Base-by-base conservation (phyloP, 1,140 invertebrate species). In the Pectinophora gossypiella region DNA sequence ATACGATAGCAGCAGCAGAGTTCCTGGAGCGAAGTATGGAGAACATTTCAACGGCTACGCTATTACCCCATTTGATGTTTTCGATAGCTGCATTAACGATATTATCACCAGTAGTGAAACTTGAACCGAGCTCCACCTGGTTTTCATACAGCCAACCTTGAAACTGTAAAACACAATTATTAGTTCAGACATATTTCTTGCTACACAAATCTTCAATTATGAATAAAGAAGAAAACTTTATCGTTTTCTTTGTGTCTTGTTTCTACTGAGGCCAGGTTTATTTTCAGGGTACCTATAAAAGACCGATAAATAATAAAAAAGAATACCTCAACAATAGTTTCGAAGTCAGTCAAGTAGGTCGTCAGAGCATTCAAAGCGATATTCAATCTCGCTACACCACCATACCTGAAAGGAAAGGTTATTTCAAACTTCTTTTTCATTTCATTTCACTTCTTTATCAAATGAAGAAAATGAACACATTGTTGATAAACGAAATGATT, bases 31-130 rank as follows among this genome's bases (percentile, higher is more conserved):
- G 47, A 3, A 79, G 50, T 12, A 47, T 58, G 1, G 48, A 42
- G 21, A 71, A 56, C 10, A 85, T 59, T 0, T 74, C 74, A 1
- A 49, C 9, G 0, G 69, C 77, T 1, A 49, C 46, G 9, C 58
- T 56, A 58, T 72, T 82, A 10, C 76, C 80, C 79, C 75, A 83
- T 5, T 52, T n/a, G 0, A 86, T 40, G 51, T 86, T 84, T 27
- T 46, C 42, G 19, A 80, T 57, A 10, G 71, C 67, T 0, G 68
- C 3, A 7, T 48, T 61, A 0, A 83, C 59, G 4, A 76, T 79
- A 3, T 23, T 22, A 0, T 63, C 57, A 6, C 63, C 74, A 6
- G 43, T 43, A 0, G 12, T 19, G 61, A 86, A 83, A 0, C 72
- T 62, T 0, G 19, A 47, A 3, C 19, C 64, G 2, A 84, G 58